phyloP scores from a whole-genome alignment of 2,797 vertebrate species.

The Lepilemur ruficaudatus region DNA sequence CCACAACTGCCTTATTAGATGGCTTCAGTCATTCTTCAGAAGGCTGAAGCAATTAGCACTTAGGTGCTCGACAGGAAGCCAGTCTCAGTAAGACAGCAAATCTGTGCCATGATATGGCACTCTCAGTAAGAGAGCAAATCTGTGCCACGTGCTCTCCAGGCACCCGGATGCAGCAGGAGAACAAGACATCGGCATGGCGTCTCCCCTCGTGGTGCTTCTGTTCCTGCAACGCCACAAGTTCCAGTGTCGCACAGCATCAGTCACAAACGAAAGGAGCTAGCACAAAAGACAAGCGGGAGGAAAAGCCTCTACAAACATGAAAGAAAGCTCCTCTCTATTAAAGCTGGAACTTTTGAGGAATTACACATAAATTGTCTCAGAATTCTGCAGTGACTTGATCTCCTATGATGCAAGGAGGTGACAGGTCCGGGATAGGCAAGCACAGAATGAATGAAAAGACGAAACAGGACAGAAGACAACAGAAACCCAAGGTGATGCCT shows the following conservation, averaged over 20 bases:
- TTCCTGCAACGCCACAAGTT: background rate
- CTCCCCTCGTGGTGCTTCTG: background rate
- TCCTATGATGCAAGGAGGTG: background rate
- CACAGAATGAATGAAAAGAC: background rate
- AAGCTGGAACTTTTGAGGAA: background rate
- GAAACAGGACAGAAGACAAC: background rate
- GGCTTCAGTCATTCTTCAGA: background rate
- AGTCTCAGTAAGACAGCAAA: background rate
- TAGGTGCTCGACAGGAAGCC: background rate
- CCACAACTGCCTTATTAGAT: background rate
- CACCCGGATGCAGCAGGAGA: no score
- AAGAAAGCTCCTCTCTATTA: background rate
- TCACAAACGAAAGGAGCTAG: background rate
- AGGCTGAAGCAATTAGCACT: background rate
- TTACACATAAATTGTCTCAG: background rate
- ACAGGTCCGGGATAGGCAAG: background rate
- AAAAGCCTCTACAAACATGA: background rate
- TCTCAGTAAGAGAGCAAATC: background rate
- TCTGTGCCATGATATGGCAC: no score
- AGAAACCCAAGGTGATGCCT: background rate
- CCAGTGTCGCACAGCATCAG: no score
- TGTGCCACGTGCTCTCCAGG: no score
- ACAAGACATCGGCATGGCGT: background rate
- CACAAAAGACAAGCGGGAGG: background rate
- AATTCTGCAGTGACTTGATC: background rate